phyloP scores from a whole-genome alignment of 2,797 vertebrate genomes.

The Fundulus diaphanus region DNA sequence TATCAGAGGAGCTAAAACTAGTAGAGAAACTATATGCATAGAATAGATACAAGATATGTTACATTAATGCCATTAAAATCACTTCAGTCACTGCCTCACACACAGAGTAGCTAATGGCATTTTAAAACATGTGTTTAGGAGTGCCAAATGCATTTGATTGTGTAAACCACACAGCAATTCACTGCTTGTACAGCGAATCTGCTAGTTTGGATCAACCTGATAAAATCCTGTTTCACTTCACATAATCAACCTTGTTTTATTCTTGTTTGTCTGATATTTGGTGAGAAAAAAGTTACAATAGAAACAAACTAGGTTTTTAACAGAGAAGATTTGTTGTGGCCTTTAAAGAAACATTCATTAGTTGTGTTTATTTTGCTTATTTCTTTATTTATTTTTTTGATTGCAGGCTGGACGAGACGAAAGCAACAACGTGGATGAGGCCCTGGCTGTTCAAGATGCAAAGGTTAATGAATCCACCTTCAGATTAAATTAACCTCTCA shows the following conservation, averaged over 20 bases:
- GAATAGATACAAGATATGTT: neutral
- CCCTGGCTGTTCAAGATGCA: conserved; percentile 85
- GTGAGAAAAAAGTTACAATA: too few relatives aligned
- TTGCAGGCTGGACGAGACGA: conserved; percentile 91
- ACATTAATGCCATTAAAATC: neutral
- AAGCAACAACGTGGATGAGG: conserved; percentile 81
- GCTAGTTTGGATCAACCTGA: too few relatives aligned
- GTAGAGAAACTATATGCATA: neutral
- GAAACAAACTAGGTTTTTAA: neutral
- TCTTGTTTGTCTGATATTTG: too few relatives aligned
- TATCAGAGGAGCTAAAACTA: neutral
- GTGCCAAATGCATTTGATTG: neutral
- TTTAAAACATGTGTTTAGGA: neutral
- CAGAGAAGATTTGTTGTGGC: neutral
- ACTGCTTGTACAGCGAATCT: neutral
- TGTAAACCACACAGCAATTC: neutral
- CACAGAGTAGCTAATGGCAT: neutral
- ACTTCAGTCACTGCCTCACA: neutral
- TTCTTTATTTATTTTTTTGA: conserved; percentile 6
- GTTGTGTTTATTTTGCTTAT: neutral
- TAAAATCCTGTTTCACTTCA: too few relatives aligned
- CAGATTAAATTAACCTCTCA: neutral
- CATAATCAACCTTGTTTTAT: too few relatives aligned
- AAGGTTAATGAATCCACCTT: conserved; percentile 78
- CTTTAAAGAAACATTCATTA: neutral